Evolutionary conservation across 2,797 vertebrate species (phyloP).

Genomic region (Rhincodon typus): DNA sequence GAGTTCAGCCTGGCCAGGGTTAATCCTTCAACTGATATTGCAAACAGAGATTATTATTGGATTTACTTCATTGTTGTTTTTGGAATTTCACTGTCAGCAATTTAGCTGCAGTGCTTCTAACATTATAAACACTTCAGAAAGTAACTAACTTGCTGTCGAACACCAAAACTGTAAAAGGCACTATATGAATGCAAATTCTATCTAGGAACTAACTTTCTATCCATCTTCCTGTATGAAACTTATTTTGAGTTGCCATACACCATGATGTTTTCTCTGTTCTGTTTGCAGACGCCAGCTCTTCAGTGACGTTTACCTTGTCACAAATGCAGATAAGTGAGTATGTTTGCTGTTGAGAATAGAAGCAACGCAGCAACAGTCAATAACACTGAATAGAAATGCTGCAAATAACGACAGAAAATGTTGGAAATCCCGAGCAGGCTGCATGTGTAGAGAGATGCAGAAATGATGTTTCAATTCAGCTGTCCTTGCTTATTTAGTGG

Average conservation of each 20-base stretch:
- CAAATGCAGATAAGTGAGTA: constrained; percentile 75
- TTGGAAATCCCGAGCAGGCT: not conserved
- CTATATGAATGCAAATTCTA: not conserved
- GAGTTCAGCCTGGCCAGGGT: not conserved
- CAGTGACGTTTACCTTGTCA: constrained; percentile 71
- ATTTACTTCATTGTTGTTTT: not conserved
- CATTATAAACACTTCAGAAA: not conserved
- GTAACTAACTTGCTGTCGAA: not conserved
- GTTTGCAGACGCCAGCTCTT: constrained; percentile 65
- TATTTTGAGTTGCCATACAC: not conserved
- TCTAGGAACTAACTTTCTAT: not conserved
- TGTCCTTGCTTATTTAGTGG: not conserved
- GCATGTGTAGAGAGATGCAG: not conserved
- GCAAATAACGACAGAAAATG: no score
- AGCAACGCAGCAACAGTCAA: not conserved
- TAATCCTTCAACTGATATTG: not conserved
- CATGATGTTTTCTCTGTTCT: not conserved
- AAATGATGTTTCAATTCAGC: not conserved
- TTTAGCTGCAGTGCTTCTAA: not conserved
- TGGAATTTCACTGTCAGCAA: not conserved
- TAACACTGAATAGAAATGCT: not conserved
- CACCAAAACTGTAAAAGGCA: not conserved
- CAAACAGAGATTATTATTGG: not conserved
- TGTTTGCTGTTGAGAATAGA: not conserved
- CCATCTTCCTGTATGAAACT: not conserved